phyloP scores from a whole-genome alignment of 2,113 vertebrate genomes.

The Capricornis sumatraensis region DNA sequence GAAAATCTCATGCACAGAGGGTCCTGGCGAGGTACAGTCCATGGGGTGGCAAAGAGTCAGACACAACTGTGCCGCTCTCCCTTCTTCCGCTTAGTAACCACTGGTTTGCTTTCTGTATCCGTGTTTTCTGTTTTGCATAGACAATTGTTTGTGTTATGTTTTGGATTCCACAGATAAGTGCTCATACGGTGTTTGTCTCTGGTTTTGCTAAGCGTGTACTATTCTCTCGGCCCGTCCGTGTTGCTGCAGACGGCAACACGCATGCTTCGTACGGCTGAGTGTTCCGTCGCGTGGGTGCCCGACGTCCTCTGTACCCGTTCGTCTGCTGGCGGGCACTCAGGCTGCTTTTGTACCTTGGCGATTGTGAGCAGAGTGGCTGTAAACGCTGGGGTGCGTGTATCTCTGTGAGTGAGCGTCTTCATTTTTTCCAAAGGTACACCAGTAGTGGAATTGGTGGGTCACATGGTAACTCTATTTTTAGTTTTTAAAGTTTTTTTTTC shows the following conservation, averaged over 20 bases:
- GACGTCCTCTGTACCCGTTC: accelerated
- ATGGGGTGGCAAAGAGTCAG: no score
- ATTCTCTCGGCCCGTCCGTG: not conserved
- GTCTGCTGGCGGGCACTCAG: not conserved
- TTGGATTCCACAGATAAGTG: not conserved
- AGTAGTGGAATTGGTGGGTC: not conserved
- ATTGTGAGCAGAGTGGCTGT: not conserved
- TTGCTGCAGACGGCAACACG: not conserved
- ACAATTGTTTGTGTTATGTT: not conserved
- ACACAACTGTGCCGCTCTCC: not conserved
- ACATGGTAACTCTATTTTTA: not conserved
- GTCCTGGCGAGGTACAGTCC: no score
- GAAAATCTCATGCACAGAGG: no score
- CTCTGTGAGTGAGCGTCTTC: not conserved
- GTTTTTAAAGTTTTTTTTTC: not conserved
- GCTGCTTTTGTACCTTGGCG: not conserved
- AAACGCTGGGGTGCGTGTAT: not conserved
- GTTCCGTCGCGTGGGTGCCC: accelerated
- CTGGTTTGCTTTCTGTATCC: not conserved
- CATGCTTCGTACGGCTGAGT: not conserved
- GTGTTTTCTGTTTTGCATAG: not conserved
- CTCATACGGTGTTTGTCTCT: accelerated
- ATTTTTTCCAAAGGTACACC: not conserved
- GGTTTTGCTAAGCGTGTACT: not conserved
- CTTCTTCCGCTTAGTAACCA: accelerated